phyloP scores from a whole-genome alignment of 2,797 vertebrate species.

The Diglossa cyanea region DNA sequence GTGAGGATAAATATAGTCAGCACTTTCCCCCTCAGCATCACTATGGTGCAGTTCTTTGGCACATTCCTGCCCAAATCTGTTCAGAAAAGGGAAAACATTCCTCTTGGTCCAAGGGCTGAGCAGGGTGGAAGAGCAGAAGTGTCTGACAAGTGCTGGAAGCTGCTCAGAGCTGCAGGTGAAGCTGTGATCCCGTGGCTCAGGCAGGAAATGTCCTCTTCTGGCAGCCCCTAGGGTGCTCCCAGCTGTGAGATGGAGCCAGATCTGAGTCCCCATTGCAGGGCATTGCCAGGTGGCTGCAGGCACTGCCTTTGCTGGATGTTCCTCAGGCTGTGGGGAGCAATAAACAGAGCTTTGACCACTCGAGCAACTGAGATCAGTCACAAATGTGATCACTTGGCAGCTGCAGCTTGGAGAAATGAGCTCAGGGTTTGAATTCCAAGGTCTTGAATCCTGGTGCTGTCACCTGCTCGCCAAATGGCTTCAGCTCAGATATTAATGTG shows the following conservation, averaged over 20 bases:
- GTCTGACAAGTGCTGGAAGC: neutral
- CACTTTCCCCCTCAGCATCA: neutral
- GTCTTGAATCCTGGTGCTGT: neutral
- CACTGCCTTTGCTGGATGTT: neutral
- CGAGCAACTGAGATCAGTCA: neutral
- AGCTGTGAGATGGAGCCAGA: neutral
- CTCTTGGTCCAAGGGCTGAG: neutral
- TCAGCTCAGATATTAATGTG: neutral
- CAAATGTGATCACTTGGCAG: neutral
- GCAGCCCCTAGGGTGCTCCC: neutral
- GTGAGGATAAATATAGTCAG: neutral
- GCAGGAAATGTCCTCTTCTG: neutral
- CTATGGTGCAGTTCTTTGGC: neutral
- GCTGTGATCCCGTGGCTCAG: neutral
- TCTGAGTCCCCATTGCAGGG: fast-evolving
- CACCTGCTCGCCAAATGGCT: neutral
- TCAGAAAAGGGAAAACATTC: neutral
- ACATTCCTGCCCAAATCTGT: neutral
- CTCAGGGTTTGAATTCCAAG: neutral
- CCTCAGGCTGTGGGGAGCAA: neutral
- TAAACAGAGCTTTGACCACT: neutral
- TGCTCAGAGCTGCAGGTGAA: neutral
- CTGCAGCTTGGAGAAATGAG: neutral
- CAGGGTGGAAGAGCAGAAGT: neutral
- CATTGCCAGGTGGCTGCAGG: neutral